A percentile compares a stretch with the other conserved stretches of the same genome.
Conservation (phyloP, 2,797 vertebrate genomes). For the Hypotaenidia philippensis region DNA sequence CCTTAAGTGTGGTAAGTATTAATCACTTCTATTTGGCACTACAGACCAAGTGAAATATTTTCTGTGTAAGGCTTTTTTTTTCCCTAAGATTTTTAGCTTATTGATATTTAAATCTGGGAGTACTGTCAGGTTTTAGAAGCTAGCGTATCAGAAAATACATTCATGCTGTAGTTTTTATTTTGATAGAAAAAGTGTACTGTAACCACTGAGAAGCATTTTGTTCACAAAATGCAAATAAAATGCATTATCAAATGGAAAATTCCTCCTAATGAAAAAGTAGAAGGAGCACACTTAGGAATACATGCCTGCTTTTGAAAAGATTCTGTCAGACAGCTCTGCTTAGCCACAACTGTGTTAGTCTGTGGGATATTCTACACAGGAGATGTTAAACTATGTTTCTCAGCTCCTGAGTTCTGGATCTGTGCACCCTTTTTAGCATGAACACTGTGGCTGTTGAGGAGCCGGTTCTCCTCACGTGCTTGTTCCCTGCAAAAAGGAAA, state of each 20-base stretch:
- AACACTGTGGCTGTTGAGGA: not conserved
- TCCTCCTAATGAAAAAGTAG: not conserved
- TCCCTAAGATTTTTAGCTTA: not conserved
- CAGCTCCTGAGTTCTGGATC: not conserved
- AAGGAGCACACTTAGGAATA: not conserved
- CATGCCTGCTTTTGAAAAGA: not conserved
- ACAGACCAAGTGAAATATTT: not conserved
- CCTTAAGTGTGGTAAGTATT: not conserved
- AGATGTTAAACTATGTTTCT: not conserved
- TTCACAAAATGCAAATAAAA: not conserved
- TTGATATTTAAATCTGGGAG: not conserved
- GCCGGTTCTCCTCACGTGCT: rapidly evolving
- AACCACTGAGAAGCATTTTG: not conserved
- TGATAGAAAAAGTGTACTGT: not conserved
- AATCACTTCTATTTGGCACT: not conserved
- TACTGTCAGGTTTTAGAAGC: not conserved
- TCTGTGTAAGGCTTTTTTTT: not conserved
- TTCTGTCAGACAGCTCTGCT: not conserved
- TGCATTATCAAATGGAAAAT: not conserved
- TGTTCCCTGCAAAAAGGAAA: not conserved
- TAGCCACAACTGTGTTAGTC: not conserved
- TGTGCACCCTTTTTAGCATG: not conserved
- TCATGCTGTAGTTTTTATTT: not conserved
- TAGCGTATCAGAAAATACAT: not conserved
- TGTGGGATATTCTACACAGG: not conserved